Percentiles rank a stretch among this genome's conserved stretches.
phyloP scores from a whole-genome alignment of 1,140 invertebrate genomes.

The Anastatus disparis region DNA sequence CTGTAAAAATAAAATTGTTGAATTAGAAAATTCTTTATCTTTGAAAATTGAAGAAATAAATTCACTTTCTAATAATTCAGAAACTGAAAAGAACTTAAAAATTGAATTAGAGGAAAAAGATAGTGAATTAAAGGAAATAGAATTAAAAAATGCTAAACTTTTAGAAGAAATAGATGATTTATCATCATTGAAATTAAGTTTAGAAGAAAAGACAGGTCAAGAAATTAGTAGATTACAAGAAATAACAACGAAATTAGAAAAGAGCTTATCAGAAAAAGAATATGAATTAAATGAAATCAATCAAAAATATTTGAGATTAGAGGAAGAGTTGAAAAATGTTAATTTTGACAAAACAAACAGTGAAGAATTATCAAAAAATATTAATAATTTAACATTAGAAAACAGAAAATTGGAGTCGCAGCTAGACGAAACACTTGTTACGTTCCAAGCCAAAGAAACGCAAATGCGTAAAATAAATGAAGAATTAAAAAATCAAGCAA shows the following conservation, averaged over 20 bases:
- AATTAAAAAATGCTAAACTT: slow-evolving; percentile 46
- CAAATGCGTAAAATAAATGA: slow-evolving; percentile 57
- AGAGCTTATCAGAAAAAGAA: slow-evolving; percentile 30
- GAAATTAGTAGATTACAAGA: slow-evolving; percentile 33
- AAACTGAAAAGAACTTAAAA: slow-evolving; percentile 47
- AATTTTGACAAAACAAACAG: slow-evolving; percentile 38
- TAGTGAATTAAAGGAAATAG: slow-evolving; percentile 47
- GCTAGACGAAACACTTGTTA: slow-evolving; percentile 61
- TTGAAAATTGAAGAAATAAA: slow-evolving; percentile 41
- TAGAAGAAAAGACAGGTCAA: slow-evolving; percentile 33
- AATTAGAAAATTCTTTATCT: slow-evolving; percentile 33
- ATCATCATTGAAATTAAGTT: slow-evolving; percentile 17
- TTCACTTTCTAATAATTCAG: slow-evolving; percentile 29
- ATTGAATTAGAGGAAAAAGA: slow-evolving; percentile 45
- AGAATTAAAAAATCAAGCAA: slow-evolving; percentile 53
- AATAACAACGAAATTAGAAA: slow-evolving; percentile 28
- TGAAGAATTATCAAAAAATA: slow-evolving; percentile 46
- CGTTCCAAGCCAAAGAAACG: slow-evolving; percentile 59
- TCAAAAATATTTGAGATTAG: slow-evolving; percentile 41
- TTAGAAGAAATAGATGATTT: slow-evolving; percentile 48
- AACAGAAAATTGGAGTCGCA: slow-evolving; percentile 59
- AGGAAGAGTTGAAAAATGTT: slow-evolving; percentile 42
- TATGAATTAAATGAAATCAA: slow-evolving; percentile 1
- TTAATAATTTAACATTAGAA: slow-evolving; percentile 54
- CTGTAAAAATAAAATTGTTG: neutral